Base-by-base conservation (phyloP, 2,797 vertebrate genomes). In the Microtus obscurus region DNA sequence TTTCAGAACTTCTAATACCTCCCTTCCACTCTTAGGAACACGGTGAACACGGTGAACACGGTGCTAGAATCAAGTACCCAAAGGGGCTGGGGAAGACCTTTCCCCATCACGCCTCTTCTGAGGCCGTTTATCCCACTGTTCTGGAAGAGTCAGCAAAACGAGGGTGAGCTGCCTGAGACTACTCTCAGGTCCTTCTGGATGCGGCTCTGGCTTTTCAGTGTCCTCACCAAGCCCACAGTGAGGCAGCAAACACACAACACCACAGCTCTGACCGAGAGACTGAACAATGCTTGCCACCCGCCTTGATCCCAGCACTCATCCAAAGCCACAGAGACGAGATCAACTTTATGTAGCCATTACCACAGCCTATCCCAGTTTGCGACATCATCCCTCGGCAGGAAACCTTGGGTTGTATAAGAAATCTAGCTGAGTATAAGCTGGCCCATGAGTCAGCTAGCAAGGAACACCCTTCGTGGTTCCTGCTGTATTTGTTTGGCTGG, bases 1-100 rank as follows among this genome's bases (percentile, higher is more conserved):
- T 87, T 83, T 73, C 27, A 92, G 73, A n/a, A 77, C 71, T 78
- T 67, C 56, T 14, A 63, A 85, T n/a, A 14, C 17, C 27, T 96
- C 69, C 29, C 16, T 89, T 93, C 34, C 31, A 93, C 29, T 78
- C 1, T n/a, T 40, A 74, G 25, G 19, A 12, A 17, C 43, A 65
- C 23, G 25, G 51, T 48, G 19, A 12, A 17, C 43, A 65, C 23
- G 25, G 51, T 48, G 19, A 12, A 17, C 43, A 65, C 19, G 6
- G 45, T 43, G 51, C 61, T 77, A 5, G 86, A 25, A 96, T 43
- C 34, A 81, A 97, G 65, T 51, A 91, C 25, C 31, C 27, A 77
- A 81, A 29, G 23, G 27, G 78, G 19, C 27, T 21, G 19, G 19
- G n/a, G n/a, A 51, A 43, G 23, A 14, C 2, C 34, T 1, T 59